These are phyloP conservation scores for Brenthis ino DNA, from an alignment of 2,888 invertebrate species.

Conservation along the genomic window DNA sequence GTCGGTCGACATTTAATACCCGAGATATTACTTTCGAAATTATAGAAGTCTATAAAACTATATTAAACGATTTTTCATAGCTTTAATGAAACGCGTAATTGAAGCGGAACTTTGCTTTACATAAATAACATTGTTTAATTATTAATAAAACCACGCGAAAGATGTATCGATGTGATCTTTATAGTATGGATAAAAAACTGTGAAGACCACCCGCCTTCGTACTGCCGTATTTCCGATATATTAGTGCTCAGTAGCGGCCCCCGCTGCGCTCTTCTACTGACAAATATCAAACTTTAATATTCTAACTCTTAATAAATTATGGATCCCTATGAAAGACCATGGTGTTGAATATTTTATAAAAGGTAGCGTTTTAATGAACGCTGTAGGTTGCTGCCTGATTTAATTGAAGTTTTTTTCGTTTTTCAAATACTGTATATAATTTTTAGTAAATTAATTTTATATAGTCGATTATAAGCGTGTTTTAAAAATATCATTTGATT, in stretches of 20 bases:
- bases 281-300: conserved; percentile 15
- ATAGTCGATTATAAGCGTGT: no score
- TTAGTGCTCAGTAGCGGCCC: conserved; percentile 37
- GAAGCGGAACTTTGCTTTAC: not conserved
- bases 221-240: conserved; percentile 3
- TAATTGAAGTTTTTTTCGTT: no score
- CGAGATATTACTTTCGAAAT: no score
- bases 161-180: not conserved
- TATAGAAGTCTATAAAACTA: no score
- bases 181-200: not conserved
- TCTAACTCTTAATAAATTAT: conserved; percentile 13
- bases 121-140: not conserved
- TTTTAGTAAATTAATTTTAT: no score
- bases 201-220: conserved; percentile 1
- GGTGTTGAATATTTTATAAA: not conserved
- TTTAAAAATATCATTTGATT: no score
- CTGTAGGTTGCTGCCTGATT: no score
- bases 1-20: not conserved
- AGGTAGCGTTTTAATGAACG: no score
- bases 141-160: not conserved
- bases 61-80: no score
- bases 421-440: no score
- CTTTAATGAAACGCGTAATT: not conserved
- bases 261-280: conserved; percentile 32
- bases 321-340: not conserved